A percentile compares a stretch with the other conserved stretches of the same genome.
Conservation (phyloP, 2,888 invertebrate species). For the Villa cingulata region DNA sequence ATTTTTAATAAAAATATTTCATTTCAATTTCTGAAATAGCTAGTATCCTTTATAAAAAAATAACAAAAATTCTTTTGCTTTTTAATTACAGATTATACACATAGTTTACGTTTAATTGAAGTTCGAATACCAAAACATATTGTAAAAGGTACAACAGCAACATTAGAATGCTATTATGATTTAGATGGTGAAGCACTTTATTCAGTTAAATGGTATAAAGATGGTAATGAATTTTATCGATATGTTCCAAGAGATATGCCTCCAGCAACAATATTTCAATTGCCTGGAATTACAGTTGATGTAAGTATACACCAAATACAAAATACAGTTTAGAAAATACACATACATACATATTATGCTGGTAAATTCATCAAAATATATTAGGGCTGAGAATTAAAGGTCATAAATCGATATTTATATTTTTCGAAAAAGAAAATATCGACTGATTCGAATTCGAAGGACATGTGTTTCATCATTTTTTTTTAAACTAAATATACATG, state of each 20-base stretch:
- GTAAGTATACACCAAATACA: slow-evolving; percentile 49
- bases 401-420: too few relatives aligned
- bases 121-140: slow-evolving; percentile 70
- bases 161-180: slow-evolving; percentile 69
- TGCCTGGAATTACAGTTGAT: slow-evolving; percentile 72
- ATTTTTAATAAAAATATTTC: too few relatives aligned
- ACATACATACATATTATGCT: too few relatives aligned
- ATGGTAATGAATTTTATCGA: slow-evolving; percentile 78
- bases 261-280: slow-evolving; percentile 60
- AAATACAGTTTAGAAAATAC: too few relatives aligned
- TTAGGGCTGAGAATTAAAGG: too few relatives aligned
- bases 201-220: slow-evolving; percentile 88
- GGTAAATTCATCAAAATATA: too few relatives aligned
- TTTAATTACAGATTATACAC: slow-evolving; percentile 36
- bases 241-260: slow-evolving; percentile 72
- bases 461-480: too few relatives aligned
- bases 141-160: slow-evolving; percentile 59
- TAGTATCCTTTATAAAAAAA: too few relatives aligned
- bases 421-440: too few relatives aligned
- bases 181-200: slow-evolving; percentile 70
- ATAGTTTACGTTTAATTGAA: slow-evolving; percentile 56
- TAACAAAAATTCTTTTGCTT: neutral
- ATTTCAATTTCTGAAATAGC: too few relatives aligned
- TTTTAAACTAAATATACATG: too few relatives aligned
- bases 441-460: too few relatives aligned